A percentile compares a stretch with the other conserved stretches of the same genome.
phyloP scores from a whole-genome alignment of 2,888 invertebrate genomes.

The Volucella inanis region DNA sequence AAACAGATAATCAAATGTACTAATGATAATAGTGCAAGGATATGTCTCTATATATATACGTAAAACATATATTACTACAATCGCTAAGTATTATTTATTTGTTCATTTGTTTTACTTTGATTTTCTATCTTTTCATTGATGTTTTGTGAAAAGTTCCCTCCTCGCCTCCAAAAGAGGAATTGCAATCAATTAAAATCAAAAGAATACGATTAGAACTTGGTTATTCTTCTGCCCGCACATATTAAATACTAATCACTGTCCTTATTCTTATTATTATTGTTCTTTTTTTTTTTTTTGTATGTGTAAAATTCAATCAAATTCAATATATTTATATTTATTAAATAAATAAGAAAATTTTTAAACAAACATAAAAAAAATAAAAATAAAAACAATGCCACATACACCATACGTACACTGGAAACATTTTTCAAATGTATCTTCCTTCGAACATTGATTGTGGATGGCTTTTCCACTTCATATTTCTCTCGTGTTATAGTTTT shows the following conservation, averaged over 20 bases:
- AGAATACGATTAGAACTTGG: conserved; percentile 22
- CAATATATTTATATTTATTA: conserved; percentile 57
- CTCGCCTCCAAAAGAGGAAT: conserved; percentile 14
- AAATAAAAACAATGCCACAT: conserved; percentile 2
- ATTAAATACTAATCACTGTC: neutral
- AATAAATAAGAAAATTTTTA: conserved; percentile 17
- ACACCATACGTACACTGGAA: conserved; percentile 28
- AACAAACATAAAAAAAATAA: conserved; percentile 2
- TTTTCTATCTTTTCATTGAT: conserved; percentile 21
- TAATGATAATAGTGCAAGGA: conserved; percentile 74
- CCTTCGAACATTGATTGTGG: neutral
- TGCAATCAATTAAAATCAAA: conserved; percentile 26
- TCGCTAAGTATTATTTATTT: conserved; percentile 74
- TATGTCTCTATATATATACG: conserved; percentile 57
- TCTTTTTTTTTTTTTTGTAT: neutral
- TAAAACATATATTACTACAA: conserved; percentile 60
- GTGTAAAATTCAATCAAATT: conserved; percentile 31
- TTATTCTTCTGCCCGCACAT: conserved; percentile 7
- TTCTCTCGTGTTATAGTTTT: neutral
- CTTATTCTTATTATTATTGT: neutral
- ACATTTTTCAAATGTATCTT: conserved; percentile 12
- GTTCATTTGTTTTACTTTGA: conserved; percentile 45
- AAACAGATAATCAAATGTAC: conserved; percentile 67
- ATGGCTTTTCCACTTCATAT: neutral
- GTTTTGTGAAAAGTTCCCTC: conserved; percentile 13